Evolutionary conservation across 1,140 invertebrate species (phyloP).

Genomic region (Leptestheria dahalacensis): DNA sequence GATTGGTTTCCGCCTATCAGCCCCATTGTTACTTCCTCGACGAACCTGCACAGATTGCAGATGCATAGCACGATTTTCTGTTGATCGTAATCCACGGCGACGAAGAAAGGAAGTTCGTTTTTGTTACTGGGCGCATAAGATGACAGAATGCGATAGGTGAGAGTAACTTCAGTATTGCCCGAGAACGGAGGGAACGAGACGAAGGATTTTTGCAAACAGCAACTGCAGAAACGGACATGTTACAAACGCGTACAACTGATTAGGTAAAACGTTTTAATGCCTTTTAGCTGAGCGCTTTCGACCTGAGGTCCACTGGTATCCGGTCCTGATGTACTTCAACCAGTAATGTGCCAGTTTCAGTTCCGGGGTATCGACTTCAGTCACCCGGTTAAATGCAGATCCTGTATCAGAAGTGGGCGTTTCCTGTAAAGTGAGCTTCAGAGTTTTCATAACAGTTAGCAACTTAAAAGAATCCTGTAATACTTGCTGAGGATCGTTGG

Average conservation of each 20-base stretch:
- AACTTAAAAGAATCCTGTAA: conserved; percentile 38
- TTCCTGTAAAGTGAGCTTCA: background rate
- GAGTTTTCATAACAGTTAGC: background rate
- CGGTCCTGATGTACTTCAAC: background rate
- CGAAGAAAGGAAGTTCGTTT: conserved; percentile 69
- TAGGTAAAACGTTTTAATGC: no score
- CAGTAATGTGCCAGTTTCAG: background rate
- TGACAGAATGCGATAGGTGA: conserved; percentile 70
- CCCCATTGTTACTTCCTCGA: no score
- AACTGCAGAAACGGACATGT: conserved; percentile 41
- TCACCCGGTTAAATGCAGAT: no score
- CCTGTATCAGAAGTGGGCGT: no score
- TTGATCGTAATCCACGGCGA: conserved; percentile 62
- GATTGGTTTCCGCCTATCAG: no score
- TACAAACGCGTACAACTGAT: no score
- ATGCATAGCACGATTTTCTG: conserved; percentile 65
- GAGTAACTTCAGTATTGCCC: conserved; percentile 81
- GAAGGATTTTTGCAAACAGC: conserved; percentile 24
- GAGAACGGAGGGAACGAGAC: conserved; percentile 36
- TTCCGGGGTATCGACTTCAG: background rate
- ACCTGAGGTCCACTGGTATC: background rate
- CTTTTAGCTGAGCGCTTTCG: no score
- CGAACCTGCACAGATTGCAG: no score
- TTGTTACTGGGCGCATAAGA: conserved; percentile 83
- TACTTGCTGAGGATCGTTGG: no score